phyloP scores from a whole-genome alignment of 2,888 invertebrate genomes.

The Chrysodeixis includens region DNA sequence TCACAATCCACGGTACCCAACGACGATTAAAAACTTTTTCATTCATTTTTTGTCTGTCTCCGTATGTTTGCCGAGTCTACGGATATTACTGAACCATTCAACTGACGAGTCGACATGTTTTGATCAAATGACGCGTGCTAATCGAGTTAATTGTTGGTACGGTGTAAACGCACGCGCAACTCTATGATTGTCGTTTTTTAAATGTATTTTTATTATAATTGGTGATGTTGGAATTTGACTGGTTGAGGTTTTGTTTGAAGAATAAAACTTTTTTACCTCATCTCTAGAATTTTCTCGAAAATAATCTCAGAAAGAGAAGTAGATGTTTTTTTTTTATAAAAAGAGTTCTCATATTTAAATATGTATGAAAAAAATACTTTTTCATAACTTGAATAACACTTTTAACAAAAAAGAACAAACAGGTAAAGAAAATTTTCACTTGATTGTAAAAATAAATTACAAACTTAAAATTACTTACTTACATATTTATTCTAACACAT shows the following conservation, averaged over 20 bases:
- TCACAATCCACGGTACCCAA: constrained; percentile 24
- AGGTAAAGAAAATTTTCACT: too few species aligned
- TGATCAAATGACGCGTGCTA: constrained; percentile 85
- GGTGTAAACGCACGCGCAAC: constrained; percentile 67
- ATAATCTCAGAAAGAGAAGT: too few species aligned
- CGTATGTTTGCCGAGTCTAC: constrained; percentile 59
- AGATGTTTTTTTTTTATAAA: too few species aligned
- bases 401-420: too few species aligned
- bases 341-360: too few species aligned
- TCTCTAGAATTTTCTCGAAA: too few species aligned
- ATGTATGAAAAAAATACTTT: too few species aligned
- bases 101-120: constrained; percentile 80
- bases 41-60: constrained; percentile 59
- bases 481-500: too few species aligned
- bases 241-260: not conserved
- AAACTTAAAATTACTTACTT: too few species aligned
- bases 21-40: constrained; percentile 50
- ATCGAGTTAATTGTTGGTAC: constrained; percentile 84
- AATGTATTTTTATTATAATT: constrained; percentile 36
- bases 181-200: constrained; percentile 53
- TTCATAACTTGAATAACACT: too few species aligned
- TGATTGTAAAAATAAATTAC: too few species aligned
- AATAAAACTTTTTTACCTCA: not conserved
- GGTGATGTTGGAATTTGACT: constrained; percentile 15
- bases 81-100: constrained; percentile 68